These are phyloP conservation scores for Nanger granti DNA, from an alignment of 2,113 vertebrate genomes.

Conservation along the genomic window DNA sequence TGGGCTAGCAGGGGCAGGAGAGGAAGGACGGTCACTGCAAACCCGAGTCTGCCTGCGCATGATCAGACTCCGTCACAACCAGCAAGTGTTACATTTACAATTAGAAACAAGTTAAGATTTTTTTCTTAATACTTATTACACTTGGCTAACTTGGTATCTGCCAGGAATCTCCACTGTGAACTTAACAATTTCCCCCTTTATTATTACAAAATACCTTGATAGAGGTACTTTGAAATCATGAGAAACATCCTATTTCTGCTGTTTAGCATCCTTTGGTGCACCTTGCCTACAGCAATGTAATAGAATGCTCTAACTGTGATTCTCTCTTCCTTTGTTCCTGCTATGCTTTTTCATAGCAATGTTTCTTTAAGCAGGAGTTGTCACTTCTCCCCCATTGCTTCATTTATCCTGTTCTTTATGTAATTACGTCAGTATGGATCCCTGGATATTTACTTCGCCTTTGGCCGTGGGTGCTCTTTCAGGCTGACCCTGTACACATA, in stretches of 20 bases:
- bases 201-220: background rate
- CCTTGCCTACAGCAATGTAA: background rate
- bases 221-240: background rate
- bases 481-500: background rate
- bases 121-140: background rate
- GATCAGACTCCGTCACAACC: background rate
- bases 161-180: background rate
- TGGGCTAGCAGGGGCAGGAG: background rate
- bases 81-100: background rate
- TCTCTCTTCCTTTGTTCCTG: background rate
- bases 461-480: too few species aligned
- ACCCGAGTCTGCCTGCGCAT: accelerated
- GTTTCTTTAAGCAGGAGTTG: background rate
- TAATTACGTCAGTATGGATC: background rate
- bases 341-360: background rate
- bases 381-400: background rate
- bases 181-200: background rate
- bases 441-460: background rate
- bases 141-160: background rate
- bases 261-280: background rate
- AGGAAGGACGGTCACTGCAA: background rate
- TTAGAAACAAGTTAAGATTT: background rate
- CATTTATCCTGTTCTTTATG: background rate
- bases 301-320: background rate
- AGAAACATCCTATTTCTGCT: background rate